Evolutionary conservation across 1,140 invertebrate genomes (phyloP), one percentile per base, ranked within the genome.

Genomic region (Sycophila sp.): DNA sequence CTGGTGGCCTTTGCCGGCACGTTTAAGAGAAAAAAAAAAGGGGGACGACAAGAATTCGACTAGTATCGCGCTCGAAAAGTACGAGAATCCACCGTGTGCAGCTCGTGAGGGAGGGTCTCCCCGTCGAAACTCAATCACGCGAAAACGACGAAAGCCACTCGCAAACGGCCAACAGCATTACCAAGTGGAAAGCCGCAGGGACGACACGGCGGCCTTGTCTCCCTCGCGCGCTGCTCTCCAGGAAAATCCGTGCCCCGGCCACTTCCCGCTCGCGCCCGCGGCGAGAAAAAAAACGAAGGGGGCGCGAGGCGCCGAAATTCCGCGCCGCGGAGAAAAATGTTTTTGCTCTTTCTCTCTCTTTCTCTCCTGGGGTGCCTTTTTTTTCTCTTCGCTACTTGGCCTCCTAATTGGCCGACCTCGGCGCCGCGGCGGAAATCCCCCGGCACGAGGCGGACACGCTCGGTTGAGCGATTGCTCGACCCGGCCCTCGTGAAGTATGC

Each of bases 91-190:
- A 6, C 7, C 17, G 13, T 4, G n/a, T 17, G 53, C 17, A 36
- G 55, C 42, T 5, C n/a, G 42, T n/a, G 42, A 5, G 4, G 4
- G 6, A 19, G 36, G n/a, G n/a, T 4, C 19, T 3, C 24, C 13
- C 5, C 49, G n/a, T 30, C 36, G 28, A 67, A 67, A 58, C 36
- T 58, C 53, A 67, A 67, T 67, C 64, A 36, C 34, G 40, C 26
- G 53, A 30, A 47, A 67, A 67, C 53, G 64, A 67, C 38, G 53
- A 67, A 67, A 67, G n/a, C 28, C 53, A 58, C 51, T 66, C 38
- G 47, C 62, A n/a, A 45, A 62, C 26, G 28, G n/a, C 13, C 42
- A 62, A 62, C 24, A 47, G 42, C 17, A 62, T 62, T 62, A 62
- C 59, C 59, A 62, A 53, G 45, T 53, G 19, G 32, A 51, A 53